These are phyloP conservation scores for Conger conger DNA, from an alignment of 2,113 vertebrate genomes.

Conservation along the genomic window DNA sequence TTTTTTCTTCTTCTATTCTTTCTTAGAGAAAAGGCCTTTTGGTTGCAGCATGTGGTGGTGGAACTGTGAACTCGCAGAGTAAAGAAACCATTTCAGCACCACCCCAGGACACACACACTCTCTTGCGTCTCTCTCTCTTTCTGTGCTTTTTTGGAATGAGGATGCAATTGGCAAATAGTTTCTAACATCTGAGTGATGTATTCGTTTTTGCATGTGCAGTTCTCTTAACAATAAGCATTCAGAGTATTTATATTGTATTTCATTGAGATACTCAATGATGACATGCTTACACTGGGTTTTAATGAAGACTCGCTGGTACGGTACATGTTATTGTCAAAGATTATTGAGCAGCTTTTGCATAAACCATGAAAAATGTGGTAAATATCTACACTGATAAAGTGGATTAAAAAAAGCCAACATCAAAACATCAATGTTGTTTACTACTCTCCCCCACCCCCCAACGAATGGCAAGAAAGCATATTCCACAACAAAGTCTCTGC, in stretches of 20 bases:
- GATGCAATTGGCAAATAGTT: not conserved
- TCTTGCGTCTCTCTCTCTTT: slow-evolving; percentile 13
- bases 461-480: not conserved
- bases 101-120: slow-evolving; percentile 27
- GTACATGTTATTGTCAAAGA: not conserved
- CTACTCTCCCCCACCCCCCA: not conserved
- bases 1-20: slow-evolving; percentile 7
- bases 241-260: not conserved
- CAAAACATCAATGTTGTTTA: not conserved
- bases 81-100: slow-evolving; percentile 36
- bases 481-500: not conserved
- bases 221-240: not conserved
- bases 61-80: slow-evolving; percentile 23
- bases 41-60: slow-evolving; percentile 16
- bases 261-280: not conserved
- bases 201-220: not conserved
- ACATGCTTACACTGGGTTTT: not conserved
- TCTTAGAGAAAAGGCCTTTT: slow-evolving; percentile 19
- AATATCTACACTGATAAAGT: not conserved
- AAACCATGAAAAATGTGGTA: no score
- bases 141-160: slow-evolving; percentile 15
- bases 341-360: no score
- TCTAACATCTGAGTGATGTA: slow-evolving; percentile 1
- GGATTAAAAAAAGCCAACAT: not conserved
- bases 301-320: not conserved